These are phyloP conservation scores for Dipodomys merriami DNA, from an alignment of 2,113 vertebrate species.

Conservation along the genomic window DNA sequence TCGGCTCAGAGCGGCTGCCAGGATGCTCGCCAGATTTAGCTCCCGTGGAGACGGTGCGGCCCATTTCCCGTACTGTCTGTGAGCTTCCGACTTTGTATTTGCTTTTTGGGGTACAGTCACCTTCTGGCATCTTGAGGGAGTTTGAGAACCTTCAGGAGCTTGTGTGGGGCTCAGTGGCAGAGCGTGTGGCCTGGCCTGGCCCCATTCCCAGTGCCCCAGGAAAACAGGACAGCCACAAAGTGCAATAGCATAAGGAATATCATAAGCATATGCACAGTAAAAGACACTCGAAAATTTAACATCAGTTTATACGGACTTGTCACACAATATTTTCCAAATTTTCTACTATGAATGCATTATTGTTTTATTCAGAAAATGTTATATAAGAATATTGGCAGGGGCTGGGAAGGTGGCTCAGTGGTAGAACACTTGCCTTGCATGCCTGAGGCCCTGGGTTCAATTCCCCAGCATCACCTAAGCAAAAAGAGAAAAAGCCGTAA, in stretches of 20 bases:
- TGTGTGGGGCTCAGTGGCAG: too few species aligned
- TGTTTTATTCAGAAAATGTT: neutral
- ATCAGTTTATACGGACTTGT: neutral
- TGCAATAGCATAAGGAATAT: neutral
- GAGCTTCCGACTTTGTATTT: constrained; percentile 18
- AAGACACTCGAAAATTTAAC: neutral
- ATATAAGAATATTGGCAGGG: too few species aligned
- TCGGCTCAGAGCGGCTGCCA: neutral
- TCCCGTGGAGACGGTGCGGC: constrained; percentile 34
- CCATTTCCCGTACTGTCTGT: constrained; percentile 49
- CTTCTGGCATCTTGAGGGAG: constrained; percentile 49
- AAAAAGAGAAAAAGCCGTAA: too few species aligned
- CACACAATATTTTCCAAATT: neutral
- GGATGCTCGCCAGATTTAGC: constrained; percentile 50
- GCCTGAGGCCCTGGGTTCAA: too few species aligned
- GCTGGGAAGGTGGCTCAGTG: too few species aligned
- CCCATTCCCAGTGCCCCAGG: too few species aligned
- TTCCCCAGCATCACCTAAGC: too few species aligned
- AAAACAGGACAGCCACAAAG: too few species aligned
- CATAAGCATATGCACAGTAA: constrained; percentile 4
- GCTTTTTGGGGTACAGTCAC: neutral
- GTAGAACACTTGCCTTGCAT: too few species aligned
- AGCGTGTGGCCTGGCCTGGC: too few species aligned
- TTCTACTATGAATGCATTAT: neutral
- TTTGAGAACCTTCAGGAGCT: neutral